phyloP scores from a whole-genome alignment of 1,140 invertebrate species.

The Calosoma granatense region DNA sequence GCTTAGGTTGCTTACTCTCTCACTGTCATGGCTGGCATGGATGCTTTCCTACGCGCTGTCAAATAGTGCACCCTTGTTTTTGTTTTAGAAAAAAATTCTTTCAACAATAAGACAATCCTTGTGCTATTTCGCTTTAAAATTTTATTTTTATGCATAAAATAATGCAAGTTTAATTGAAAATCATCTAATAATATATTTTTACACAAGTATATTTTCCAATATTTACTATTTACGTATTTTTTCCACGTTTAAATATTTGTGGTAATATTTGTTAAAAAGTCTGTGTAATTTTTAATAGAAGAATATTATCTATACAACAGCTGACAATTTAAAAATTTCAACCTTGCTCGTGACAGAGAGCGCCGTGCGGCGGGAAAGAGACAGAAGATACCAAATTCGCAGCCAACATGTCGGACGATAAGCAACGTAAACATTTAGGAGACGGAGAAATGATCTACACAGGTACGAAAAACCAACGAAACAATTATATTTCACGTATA shows the following conservation, averaged over 20 bases:
- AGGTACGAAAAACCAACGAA: neutral
- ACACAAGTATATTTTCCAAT: too few relatives aligned
- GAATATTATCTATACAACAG: too few relatives aligned
- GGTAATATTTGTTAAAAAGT: too few relatives aligned
- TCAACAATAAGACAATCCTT: neutral
- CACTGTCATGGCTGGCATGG: neutral
- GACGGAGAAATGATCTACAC: neutral
- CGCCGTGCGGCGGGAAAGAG: neutral
- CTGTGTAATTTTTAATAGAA: too few relatives aligned
- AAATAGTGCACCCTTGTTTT: neutral
- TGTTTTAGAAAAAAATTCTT: neutral
- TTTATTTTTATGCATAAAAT: too few relatives aligned
- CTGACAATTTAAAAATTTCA: constrained; percentile 1
- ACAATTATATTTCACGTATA: neutral
- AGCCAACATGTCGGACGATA: constrained; percentile 3
- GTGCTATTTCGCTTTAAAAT: too few relatives aligned
- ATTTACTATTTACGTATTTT: too few relatives aligned
- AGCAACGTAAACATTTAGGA: constrained; percentile 5
- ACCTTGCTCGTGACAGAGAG: neutral
- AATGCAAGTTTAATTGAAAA: too few relatives aligned
- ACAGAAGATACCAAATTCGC: neutral
- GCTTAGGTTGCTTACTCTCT: constrained; percentile 5
- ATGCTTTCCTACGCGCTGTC: neutral
- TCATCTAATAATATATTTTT: too few relatives aligned
- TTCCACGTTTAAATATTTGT: too few relatives aligned